phyloP scores from a whole-genome alignment of 2,113 vertebrate species.

The pig (Sus scrofa) region DNA sequence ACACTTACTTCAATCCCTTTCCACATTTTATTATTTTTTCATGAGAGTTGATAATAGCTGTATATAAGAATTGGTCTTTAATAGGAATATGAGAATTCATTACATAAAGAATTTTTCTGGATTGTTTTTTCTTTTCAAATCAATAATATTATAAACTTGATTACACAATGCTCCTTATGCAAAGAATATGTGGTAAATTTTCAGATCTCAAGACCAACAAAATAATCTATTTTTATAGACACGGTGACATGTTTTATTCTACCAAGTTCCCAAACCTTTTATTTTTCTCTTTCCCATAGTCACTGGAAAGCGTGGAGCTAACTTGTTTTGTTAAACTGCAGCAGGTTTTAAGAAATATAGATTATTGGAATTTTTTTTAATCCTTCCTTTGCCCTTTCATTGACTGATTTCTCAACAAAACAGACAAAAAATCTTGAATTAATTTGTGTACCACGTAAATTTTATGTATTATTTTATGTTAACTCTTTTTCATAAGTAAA shows the following conservation, averaged over 20 bases:
- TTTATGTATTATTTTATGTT: not conserved
- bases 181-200: not conserved
- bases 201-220: not conserved
- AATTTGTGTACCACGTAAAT: not conserved
- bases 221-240: not conserved
- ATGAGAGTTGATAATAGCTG: not conserved
- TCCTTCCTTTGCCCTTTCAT: not conserved
- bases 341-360: not conserved
- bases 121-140: not conserved
- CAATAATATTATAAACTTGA: not conserved
- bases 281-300: not conserved
- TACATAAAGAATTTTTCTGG: not conserved
- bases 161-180: not conserved
- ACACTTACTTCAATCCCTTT: not conserved
- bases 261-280: not conserved
- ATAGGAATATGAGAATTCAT: not conserved
- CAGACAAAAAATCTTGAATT: not conserved
- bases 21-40: not conserved
- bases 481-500: not conserved
- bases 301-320: not conserved
- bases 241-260: not conserved
- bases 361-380: not conserved
- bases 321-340: not conserved
- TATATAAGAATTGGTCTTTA: not conserved
- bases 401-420: not conserved